Base-by-base conservation (phyloP, 2,113 vertebrate genomes). In the Larimichthys polyactis region DNA sequence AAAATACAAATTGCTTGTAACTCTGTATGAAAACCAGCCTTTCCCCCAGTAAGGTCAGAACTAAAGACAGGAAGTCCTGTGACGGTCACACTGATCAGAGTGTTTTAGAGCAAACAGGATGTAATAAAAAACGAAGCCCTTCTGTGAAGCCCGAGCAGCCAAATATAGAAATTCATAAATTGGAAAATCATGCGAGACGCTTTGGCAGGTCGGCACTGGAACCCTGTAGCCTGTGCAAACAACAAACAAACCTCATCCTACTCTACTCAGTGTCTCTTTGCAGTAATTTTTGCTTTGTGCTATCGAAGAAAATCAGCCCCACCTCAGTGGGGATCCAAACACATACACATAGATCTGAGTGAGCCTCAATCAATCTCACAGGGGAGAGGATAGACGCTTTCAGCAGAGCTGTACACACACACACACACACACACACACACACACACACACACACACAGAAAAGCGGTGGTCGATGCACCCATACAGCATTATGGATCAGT, bases 281-380 rank as follows among this genome's bases (percentile, higher is more conserved):
- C 48, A 65, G 69, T 79, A 77, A 82, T 81, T 76, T 84, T 36
- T 70, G 19, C 64, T 81, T 69, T 64, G 65, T 82, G 71, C 64
- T 74, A 91, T 90, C 89, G 81, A 86, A 92, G 86, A 54, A 78
- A 86, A 78, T 54, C 84, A 85, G 78, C 58, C 65, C 67, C 68
- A 81, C 60, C 64, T 66, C 89, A 73, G 79, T 58, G 68, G 86
- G 92, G 74, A 54, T 73, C 70, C 82, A 81, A 83, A 79, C 75
- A 78, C 65, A 86, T 57, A 0, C 54, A 55, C 75, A 75, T 16
- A 62, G 64, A 75, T 73, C 88, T 73, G 86, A 87, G 75, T 73
- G 64, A 77, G 80, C 64, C 68, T 64, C 78, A 76, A 64, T 91
- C 83, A 82, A 58, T 77, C 75, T 75, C 85, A 79, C 58, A 68